phyloP scores from a whole-genome alignment of 2,888 invertebrate genomes.

The Dorcus hopei region DNA sequence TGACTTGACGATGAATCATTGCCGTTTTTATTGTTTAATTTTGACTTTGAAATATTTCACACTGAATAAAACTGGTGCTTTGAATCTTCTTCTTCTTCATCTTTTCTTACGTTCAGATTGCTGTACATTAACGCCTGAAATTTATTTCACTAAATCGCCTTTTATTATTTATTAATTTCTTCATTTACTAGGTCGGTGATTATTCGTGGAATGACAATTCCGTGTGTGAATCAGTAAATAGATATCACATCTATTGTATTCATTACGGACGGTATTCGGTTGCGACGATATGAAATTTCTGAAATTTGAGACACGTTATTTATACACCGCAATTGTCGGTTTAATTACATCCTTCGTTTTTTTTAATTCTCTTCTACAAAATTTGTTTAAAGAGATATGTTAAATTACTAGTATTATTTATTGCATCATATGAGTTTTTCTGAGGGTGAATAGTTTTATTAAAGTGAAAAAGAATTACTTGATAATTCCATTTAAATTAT shows the following conservation, averaged over 20 bases:
- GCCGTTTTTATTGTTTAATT: slow-evolving; percentile 24
- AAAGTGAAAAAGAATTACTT: too few species aligned
- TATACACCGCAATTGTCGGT: background rate
- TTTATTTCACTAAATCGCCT: slow-evolving; percentile 1
- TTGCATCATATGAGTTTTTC: too few species aligned
- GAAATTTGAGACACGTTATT: background rate
- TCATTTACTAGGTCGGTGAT: background rate
- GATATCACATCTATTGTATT: background rate
- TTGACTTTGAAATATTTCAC: slow-evolving; percentile 26
- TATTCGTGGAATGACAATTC: background rate
- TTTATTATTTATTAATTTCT: slow-evolving; percentile 1
- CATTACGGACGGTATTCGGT: background rate
- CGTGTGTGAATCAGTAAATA: background rate
- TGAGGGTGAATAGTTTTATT: too few species aligned
- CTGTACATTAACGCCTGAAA: slow-evolving; percentile 6
- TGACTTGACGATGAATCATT: slow-evolving; percentile 22
- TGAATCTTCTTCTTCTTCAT: background rate
- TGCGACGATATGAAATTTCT: background rate
- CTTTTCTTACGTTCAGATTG: slow-evolving; percentile 5
- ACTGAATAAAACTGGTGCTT: background rate
- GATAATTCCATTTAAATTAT: background rate
- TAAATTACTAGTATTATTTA: too few species aligned
- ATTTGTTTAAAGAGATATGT: too few species aligned
- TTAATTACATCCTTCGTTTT: too few species aligned
- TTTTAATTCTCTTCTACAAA: too few species aligned